Base-by-base conservation (phyloP, 1,140 invertebrate species). In the Gryllus bimaculatus region DNA sequence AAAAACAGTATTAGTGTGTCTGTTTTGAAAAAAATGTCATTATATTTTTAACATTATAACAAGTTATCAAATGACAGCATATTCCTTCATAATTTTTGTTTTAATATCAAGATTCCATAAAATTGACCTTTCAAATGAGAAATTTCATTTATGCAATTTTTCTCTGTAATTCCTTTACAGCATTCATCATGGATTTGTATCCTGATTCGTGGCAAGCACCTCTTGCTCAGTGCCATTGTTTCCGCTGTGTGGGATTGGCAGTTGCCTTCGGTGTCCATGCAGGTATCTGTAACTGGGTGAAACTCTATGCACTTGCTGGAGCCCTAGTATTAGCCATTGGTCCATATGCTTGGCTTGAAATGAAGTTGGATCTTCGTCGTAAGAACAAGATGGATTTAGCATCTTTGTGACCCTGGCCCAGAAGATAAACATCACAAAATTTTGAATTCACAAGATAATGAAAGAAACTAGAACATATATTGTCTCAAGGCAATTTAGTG, bases 121-220 rank as follows among this genome's bases (percentile, higher is more conserved):
- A n/a, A n/a, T n/a, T n/a, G n/a, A n/a, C n/a, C 5, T 39, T 39
- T 5, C 26, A 39, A 1, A 39, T 39, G 26, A 39, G 26, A 39
- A 39, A 39, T 39, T 39, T 39, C 5, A 39, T 39, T 39, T 39
- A 39, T 5, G 5, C 26, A 39, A 39, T 39, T 39, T 39, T 39
- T 39, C 26, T 39, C 26, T 39, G n/a, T n/a, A 39, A 39, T 5
- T 39, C 75, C 48, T 77, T 85, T 85, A 15, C 82, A 88, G 87
- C 86, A 49, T 81, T 88, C 75, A 77, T 88, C 49, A 86, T 87
- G 13, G 82, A 83, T 3, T 81, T 85, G 18, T 87, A 86, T 80
- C 82, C 84, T 0, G 87, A 88, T 77, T 83, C 84, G 73, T 88
- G 87, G 86, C 85, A 87, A 81, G 82, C 84, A 13, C 84, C 87